These are phyloP conservation scores for Adineta ricciae DNA, from an alignment of 2,888 invertebrate species.

Conservation along the genomic window DNA sequence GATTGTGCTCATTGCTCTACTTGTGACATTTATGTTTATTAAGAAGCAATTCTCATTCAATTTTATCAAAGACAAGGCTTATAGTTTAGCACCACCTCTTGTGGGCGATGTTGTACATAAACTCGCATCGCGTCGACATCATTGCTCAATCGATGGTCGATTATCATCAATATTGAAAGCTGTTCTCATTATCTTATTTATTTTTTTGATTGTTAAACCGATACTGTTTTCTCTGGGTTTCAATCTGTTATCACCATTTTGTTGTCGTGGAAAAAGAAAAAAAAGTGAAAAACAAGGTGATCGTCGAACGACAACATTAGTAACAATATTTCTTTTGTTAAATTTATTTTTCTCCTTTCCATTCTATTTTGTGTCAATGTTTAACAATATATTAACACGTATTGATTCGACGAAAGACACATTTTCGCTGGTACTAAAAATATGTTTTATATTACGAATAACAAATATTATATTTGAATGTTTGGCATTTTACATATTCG, in stretches of 20 bases:
- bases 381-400: not conserved
- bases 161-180: slow-evolving; percentile 3
- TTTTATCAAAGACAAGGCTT: not conserved
- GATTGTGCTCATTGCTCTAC: not conserved
- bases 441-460: slow-evolving; percentile 8
- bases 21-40: not conserved
- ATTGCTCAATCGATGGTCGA: slow-evolving; percentile 11
- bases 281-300: not conserved
- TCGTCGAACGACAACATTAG: slow-evolving; percentile 3
- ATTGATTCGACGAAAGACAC: not conserved
- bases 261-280: not conserved
- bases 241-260: not conserved
- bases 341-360: slow-evolving; percentile 18
- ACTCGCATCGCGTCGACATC: not conserved
- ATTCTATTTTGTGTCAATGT: slow-evolving; percentile 9
- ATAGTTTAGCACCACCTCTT: not conserved
- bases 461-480: slow-evolving; percentile 23
- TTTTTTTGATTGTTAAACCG: slow-evolving; percentile 8
- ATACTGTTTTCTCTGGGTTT: not conserved
- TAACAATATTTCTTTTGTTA: slow-evolving; percentile 6
- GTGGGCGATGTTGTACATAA: not conserved
- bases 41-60: not conserved
- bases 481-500: slow-evolving; percentile 21
- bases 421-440: not conserved
- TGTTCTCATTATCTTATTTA: not conserved